phyloP scores from a whole-genome alignment of 2,797 vertebrate genomes.

The Calcarius lapponicus region DNA sequence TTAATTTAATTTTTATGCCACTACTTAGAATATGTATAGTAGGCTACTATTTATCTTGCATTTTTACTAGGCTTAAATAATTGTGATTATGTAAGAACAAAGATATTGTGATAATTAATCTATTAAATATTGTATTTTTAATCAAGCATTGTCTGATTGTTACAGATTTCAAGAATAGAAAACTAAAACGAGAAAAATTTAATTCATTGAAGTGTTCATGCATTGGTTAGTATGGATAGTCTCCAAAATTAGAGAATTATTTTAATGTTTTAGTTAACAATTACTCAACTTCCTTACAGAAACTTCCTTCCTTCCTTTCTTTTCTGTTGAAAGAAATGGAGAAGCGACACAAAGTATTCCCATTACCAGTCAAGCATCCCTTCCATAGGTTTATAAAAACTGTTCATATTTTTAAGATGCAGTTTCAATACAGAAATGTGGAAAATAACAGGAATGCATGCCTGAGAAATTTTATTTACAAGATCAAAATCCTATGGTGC shows the following conservation, averaged over 20 bases:
- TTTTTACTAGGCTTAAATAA: slow-evolving; percentile 12
- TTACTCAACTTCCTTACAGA: background rate
- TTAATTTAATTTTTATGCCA: background rate
- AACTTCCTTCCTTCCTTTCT: background rate
- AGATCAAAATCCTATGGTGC: background rate
- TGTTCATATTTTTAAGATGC: background rate
- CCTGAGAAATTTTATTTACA: background rate
- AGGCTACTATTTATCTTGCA: background rate
- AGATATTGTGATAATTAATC: background rate
- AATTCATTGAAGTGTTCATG: background rate
- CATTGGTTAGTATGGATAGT: background rate
- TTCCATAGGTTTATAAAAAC: background rate
- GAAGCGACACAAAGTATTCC: background rate
- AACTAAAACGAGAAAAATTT: background rate
- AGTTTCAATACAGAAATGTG: background rate
- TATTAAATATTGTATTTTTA: slow-evolving; percentile 10
- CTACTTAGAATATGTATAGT: background rate
- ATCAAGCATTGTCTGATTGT: background rate
- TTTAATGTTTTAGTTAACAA: background rate
- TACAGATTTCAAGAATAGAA: background rate
- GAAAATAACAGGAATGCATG: background rate
- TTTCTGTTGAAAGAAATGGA: background rate
- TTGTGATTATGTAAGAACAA: background rate
- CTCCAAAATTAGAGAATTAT: background rate
- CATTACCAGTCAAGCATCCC: background rate